Evolutionary conservation across 2,888 invertebrate genomes (phyloP).

Genomic region (Lasioglossum morio): DNA sequence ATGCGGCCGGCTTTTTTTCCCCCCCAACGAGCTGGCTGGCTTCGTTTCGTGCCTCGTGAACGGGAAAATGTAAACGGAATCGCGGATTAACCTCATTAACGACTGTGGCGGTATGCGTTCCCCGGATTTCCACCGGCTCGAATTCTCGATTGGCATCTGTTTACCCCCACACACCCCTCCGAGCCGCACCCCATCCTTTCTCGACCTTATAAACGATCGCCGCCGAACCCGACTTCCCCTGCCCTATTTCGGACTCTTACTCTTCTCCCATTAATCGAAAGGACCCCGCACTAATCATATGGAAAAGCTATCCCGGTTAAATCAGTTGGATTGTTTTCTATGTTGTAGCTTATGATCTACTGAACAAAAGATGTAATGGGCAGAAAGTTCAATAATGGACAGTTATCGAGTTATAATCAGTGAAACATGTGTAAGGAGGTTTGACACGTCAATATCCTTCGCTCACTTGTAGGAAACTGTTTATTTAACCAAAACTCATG

Average conservation of each 20-base stretch:
- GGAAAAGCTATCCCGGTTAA: too few relatives aligned
- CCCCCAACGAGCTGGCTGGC: conserved; percentile 20
- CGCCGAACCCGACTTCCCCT: conserved; percentile 5
- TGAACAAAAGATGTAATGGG: too few relatives aligned
- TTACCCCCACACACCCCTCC: not conserved
- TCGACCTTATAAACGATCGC: conserved; percentile 47
- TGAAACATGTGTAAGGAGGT: too few relatives aligned
- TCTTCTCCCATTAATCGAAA: not conserved
- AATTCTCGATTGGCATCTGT: conserved; percentile 54
- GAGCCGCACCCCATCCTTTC: not conserved
- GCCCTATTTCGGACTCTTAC: conserved; percentile 35
- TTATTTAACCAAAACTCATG: too few relatives aligned
- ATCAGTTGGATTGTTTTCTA: too few relatives aligned
- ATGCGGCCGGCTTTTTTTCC: conserved; percentile 27
- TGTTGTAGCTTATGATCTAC: too few relatives aligned
- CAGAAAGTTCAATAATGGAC: too few relatives aligned
- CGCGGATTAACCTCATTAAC: conserved; percentile 66
- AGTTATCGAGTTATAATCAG: too few relatives aligned
- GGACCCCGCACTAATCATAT: too few relatives aligned
- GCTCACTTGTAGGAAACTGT: too few relatives aligned
- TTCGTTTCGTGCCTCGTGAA: conserved; percentile 63
- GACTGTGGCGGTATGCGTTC: conserved; percentile 51
- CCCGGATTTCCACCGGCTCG: conserved; percentile 50
- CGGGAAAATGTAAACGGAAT: conserved; percentile 66
- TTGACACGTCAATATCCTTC: too few relatives aligned